Evolutionary conservation across 2,888 invertebrate genomes (phyloP).

Genomic region (Acrobasis consociella): DNA sequence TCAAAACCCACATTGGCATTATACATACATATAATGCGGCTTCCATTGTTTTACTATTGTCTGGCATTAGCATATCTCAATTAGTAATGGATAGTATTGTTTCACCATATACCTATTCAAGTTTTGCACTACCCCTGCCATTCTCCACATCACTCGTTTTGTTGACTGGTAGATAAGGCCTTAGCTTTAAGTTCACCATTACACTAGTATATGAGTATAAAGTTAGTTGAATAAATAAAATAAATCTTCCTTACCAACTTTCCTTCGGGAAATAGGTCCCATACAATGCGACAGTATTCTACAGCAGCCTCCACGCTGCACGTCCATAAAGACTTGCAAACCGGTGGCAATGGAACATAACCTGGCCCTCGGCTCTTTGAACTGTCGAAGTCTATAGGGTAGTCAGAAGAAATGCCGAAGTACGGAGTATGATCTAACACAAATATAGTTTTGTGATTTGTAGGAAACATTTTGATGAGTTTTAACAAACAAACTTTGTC

Average conservation of each 20-base stretch:
- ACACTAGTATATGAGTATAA: too few relatives aligned
- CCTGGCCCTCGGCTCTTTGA: constrained; percentile 86
- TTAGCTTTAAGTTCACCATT: too few relatives aligned
- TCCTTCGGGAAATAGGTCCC: constrained; percentile 97
- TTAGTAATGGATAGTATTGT: too few relatives aligned
- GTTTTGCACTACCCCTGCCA: too few relatives aligned
- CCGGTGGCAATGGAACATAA: constrained; percentile 90
- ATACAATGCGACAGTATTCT: constrained; percentile 97
- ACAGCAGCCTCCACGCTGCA: constrained; percentile 97
- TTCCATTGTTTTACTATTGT: too few relatives aligned
- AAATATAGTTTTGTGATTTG: constrained; percentile 97
- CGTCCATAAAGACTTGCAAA: constrained; percentile 97
- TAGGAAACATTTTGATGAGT: constrained; percentile 81
- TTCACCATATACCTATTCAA: too few relatives aligned
- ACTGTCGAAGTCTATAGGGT: constrained; percentile 91
- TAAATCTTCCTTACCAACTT: constrained; percentile 85
- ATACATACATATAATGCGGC: too few relatives aligned
- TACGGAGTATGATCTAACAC: constrained; percentile 97
- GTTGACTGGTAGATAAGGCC: too few relatives aligned
- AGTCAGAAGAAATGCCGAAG: constrained; percentile 93
- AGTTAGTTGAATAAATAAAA: constrained; percentile 23
- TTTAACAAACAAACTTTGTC: neutral
- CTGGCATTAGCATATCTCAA: too few relatives aligned
- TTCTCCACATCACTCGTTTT: too few relatives aligned
- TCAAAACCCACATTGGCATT: too few relatives aligned